A percentile compares a stretch with the other conserved stretches of the same genome.
These are phyloP conservation scores for Danio aesculapii DNA, from an alignment of 2,797 vertebrate species.

Conservation along the genomic window DNA sequence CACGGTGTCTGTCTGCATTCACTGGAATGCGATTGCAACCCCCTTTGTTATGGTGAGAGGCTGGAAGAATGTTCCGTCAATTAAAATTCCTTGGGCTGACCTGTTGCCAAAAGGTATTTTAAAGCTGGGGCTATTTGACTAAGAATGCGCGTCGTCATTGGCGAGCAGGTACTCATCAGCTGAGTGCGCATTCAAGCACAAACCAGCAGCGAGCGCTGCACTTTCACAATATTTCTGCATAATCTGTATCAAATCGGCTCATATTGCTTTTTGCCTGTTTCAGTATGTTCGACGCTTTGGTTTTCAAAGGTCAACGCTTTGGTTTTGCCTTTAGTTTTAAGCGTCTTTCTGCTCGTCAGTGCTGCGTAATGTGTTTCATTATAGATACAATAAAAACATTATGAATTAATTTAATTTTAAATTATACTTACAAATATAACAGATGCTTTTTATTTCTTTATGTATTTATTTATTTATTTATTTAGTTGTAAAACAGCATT, in stretches of 20 bases:
- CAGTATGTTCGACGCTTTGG: neutral
- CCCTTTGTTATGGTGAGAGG: conserved; percentile 66
- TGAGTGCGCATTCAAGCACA: conserved; percentile 1
- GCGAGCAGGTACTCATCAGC: conserved; percentile 51
- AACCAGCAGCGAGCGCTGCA: conserved; percentile 17
- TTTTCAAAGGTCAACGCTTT: too few relatives aligned
- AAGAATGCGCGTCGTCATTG: conserved; percentile 59
- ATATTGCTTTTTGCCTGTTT: neutral
- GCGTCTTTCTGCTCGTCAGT: too few relatives aligned
- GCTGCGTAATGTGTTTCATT: too few relatives aligned
- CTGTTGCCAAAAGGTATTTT: conserved; percentile 63
- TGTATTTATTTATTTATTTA: too few relatives aligned
- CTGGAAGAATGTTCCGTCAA: conserved; percentile 63
- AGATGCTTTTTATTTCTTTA: too few relatives aligned
- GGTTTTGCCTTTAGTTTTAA: too few relatives aligned
- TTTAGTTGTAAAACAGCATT: too few relatives aligned
- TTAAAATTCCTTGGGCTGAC: conserved; percentile 65
- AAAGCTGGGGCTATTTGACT: conserved; percentile 58
- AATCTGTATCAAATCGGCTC: neutral
- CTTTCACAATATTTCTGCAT: conserved; percentile 2
- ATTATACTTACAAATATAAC: too few relatives aligned
- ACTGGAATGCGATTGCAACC: conserved; percentile 61
- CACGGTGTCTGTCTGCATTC: conserved; percentile 60
- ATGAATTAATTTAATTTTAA: too few relatives aligned
- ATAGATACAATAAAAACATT: too few relatives aligned